Evolutionary conservation across 1,140 invertebrate species (phyloP), one percentile per base, ranked within the genome.

Genomic region (Microplitis mediator): DNA sequence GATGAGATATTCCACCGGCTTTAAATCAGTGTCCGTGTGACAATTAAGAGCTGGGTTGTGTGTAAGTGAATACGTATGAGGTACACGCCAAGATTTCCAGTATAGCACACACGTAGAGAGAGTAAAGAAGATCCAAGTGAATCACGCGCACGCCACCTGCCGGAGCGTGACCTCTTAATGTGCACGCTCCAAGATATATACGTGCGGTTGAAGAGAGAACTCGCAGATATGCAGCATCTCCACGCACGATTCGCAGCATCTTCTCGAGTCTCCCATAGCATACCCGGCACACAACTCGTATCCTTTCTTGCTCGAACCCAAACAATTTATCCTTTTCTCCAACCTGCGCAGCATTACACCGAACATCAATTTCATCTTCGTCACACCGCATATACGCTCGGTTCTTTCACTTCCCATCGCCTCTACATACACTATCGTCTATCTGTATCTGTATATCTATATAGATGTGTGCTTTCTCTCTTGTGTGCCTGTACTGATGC

Each of bases 161-260:
- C 81, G 79, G 80, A 81, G 80, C 81, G 81, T 81, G 81, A 82
- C 80, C 81, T 79, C 80, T 82, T 81, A 81, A 81, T 82, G 79
- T 66, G 74, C 75, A 75, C 75, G 70, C 74, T 74, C 39, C 72
- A 65, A 74, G 58, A 69, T 60, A 70, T 62, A 70, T 62, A 69
- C 11, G 64, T 65, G 65, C 34, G 52, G 50, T 51, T 36, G 32
- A 14, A 32, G 31, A 23, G 9, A 9, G 36, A 45, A 11, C 6
- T 11, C 6, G 39, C 6, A 11, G 39, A 45, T 6, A 45, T 45
- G 39, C 39, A 45, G 39, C 39, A 11, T 45, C 36, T 39, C 39
- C 39, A 45, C 39, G 39, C 39, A 45, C 6, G 39, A 45, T 45
- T 45, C 39, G 39, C 39, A 45, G 11, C 39, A 3, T 45, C 39